These are phyloP conservation scores for Notiomystis cincta DNA, from an alignment of 2,113 vertebrate species.

Conservation along the genomic window DNA sequence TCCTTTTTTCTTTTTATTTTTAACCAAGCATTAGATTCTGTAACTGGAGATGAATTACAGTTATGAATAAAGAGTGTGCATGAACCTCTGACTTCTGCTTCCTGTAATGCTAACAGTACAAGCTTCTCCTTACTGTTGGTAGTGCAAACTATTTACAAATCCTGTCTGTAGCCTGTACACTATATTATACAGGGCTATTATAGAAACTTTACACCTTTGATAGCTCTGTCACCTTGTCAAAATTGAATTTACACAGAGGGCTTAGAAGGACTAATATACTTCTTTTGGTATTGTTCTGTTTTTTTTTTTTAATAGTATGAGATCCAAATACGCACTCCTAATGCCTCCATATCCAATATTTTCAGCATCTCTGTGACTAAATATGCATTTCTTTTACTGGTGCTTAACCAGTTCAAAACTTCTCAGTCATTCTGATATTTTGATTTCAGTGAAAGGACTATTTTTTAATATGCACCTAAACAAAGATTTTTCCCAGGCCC, in stretches of 20 bases:
- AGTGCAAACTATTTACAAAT: background rate
- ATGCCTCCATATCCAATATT: background rate
- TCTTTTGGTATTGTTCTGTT: background rate
- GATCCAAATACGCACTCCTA: background rate
- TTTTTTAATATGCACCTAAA: background rate
- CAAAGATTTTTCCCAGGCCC: background rate
- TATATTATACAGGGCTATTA: background rate
- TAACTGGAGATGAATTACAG: background rate
- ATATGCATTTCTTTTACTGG: background rate
- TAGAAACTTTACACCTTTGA: background rate
- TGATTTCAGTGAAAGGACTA: background rate
- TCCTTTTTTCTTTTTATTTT: background rate
- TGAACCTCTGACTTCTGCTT: background rate
- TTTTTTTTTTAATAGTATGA: fast-evolving
- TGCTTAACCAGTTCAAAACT: background rate
- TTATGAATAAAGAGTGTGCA: background rate
- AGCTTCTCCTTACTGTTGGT: background rate
- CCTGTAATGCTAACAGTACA: background rate
- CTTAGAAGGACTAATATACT: background rate
- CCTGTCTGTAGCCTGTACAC: background rate
- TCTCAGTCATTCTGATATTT: background rate
- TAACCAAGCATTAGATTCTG: background rate
- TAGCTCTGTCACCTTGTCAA: background rate
- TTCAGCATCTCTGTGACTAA: background rate
- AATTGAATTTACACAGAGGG: background rate